These are phyloP conservation scores for Brienomyrus brachyistius DNA, from an alignment of 2,113 vertebrate genomes.

Conservation along the genomic window DNA sequence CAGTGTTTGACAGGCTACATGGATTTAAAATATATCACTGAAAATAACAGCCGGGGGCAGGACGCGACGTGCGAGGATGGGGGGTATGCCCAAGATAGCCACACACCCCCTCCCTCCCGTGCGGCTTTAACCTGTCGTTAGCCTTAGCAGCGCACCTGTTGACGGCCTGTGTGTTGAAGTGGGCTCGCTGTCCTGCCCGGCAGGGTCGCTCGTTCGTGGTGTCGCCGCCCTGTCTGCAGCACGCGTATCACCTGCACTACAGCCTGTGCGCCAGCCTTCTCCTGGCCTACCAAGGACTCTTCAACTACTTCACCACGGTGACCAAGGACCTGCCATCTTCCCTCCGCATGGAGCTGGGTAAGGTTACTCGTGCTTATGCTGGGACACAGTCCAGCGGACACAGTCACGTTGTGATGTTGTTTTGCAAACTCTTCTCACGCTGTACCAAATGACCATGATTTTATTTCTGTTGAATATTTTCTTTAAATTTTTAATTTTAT, in stretches of 20 bases:
- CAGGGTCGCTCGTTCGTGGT: constrained; percentile 87
- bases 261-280: constrained; percentile 85
- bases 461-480: not conserved
- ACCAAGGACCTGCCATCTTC: constrained; percentile 84
- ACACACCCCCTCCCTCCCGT: not conserved
- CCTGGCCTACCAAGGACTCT: constrained; percentile 86
- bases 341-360: constrained; percentile 90
- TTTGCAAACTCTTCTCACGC: not conserved
- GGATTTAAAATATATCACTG: not conserved
- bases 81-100: not conserved
- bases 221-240: constrained; percentile 84
- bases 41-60: not conserved
- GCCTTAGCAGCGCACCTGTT: too few relatives aligned
- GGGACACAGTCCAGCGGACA: not conserved
- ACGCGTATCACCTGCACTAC: constrained; percentile 85
- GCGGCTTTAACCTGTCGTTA: not conserved
- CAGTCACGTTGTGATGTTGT: not conserved
- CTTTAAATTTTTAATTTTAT: not conserved
- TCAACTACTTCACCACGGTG: constrained; percentile 79
- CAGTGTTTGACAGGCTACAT: not conserved
- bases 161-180: not conserved
- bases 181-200: constrained; percentile 11
- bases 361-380: not conserved
- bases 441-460: not conserved
- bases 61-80: not conserved